Conservation (phyloP, 2,888 invertebrate species). For the Ichneumoninae sp. region DNA sequence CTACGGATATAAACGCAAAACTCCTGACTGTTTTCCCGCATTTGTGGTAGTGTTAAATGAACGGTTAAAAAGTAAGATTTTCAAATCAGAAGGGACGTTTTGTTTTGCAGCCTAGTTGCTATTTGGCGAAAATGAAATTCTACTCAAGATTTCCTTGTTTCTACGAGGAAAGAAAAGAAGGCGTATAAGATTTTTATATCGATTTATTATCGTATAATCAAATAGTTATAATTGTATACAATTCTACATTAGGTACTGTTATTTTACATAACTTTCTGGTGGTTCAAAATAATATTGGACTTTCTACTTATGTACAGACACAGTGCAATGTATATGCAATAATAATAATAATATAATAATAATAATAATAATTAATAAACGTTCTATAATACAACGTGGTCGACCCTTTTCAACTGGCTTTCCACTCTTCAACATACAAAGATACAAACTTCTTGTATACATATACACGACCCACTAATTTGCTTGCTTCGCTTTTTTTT, state of each 20-base stretch:
- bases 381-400: conserved; percentile 80
- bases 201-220: conserved; percentile 83
- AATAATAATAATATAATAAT: conserved; percentile 73
- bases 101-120: no score
- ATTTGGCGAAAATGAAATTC: no score
- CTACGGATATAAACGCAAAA: no score
- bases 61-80: no score
- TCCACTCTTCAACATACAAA: conserved; percentile 81
- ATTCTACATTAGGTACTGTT: conserved; percentile 83
- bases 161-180: background rate
- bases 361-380: conserved; percentile 79
- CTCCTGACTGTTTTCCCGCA: no score
- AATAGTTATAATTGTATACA: conserved; percentile 83
- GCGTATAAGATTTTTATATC: conserved; percentile 74
- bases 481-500: conserved; percentile 65
- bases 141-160: background rate
- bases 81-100: no score
- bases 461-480: conserved; percentile 77
- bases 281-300: conserved; percentile 83
- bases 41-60: no score
- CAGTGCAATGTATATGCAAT: conserved; percentile 83
- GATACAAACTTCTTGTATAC: conserved; percentile 81
- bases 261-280: conserved; percentile 82
- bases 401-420: conserved; percentile 65
- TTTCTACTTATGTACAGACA: conserved; percentile 83